phyloP scores from a whole-genome alignment of 1,140 invertebrate species.

The Pseudomyrmex cubaensis region DNA sequence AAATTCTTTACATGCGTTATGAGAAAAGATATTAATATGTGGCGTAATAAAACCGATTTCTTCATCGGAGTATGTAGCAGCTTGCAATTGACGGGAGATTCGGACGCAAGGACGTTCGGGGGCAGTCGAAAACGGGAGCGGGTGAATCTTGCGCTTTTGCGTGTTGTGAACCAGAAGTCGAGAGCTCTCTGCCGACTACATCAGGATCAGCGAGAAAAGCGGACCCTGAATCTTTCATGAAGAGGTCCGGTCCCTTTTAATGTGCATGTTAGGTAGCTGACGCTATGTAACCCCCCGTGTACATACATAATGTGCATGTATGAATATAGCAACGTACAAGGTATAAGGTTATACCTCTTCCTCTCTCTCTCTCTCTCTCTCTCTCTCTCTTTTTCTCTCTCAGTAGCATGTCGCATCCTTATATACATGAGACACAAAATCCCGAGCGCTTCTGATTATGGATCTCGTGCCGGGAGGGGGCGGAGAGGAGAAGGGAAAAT shows the following conservation, averaged over 20 bases:
- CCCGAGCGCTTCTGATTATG: conserved; percentile 47
- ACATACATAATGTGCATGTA: conserved; percentile 63
- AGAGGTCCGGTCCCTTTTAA: conserved; percentile 61
- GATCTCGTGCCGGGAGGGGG: background rate
- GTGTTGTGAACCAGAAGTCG: background rate
- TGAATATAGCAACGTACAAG: conserved; percentile 52
- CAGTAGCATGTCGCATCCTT: conserved; percentile 28
- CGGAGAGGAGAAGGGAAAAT: background rate
- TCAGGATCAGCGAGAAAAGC: conserved; percentile 47
- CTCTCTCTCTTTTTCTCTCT: conserved; percentile 44
- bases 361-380: too few species aligned
- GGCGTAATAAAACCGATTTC: too few species aligned
- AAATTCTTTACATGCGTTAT: too few species aligned
- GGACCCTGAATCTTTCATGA: conserved; percentile 65
- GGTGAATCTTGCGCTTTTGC: conserved; percentile 7
- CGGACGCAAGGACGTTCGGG: background rate
- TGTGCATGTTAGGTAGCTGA: conserved; percentile 42
- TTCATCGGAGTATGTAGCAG: too few species aligned
- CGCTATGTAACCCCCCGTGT: conserved; percentile 63
- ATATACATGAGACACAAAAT: conserved; percentile 58
- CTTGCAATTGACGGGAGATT: conserved; percentile 34
- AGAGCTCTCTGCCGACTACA: background rate
- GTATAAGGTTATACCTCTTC: too few species aligned
- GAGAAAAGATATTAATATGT: too few species aligned
- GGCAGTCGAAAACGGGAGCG: conserved; percentile 9